A percentile compares a stretch with the other conserved stretches of the same genome.
phyloP scores from a whole-genome alignment of 2,888 invertebrate species.

The Tortricodes alternella region DNA sequence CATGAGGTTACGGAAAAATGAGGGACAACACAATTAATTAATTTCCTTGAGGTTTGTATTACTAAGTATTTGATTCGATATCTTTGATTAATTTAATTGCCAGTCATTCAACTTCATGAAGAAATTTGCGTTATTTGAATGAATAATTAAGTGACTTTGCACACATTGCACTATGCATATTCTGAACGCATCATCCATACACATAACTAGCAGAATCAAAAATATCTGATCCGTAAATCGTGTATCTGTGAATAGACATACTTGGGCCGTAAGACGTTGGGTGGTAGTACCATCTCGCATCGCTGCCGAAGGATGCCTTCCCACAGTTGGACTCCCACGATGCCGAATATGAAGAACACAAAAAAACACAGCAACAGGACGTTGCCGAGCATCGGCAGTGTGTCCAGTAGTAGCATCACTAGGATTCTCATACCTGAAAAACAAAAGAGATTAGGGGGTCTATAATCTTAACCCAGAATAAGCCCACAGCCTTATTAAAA shows the following conservation, averaged over 20 bases:
- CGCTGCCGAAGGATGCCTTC: constrained; percentile 98
- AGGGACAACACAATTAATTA: constrained; percentile 5
- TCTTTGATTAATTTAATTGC: neutral
- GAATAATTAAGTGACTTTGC: no score
- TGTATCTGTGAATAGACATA: constrained; percentile 78
- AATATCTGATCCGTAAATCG: constrained; percentile 43
- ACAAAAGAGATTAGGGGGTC: constrained; percentile 11
- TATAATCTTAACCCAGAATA: no score
- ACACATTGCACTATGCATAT: no score
- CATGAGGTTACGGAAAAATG: constrained; percentile 17
- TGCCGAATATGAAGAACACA: constrained; percentile 99
- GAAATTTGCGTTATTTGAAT: no score
- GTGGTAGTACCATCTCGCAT: constrained; percentile 91
- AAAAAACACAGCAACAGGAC: constrained; percentile 99
- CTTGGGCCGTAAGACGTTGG: constrained; percentile 88
- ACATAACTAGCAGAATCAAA: neutral
- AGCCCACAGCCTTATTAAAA: no score
- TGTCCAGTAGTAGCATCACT: constrained; percentile 99
- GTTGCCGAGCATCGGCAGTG: constrained; percentile 99
- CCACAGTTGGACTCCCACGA: constrained; percentile 99
- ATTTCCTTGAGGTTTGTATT: no score
- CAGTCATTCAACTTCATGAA: neutral
- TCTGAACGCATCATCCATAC: neutral
- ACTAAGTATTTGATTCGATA: neutral
- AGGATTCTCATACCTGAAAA: constrained; percentile 97